Evolutionary conservation across 2,888 invertebrate species (phyloP), one percentile per base, ranked within the genome.

Genomic region (Crepidodera aurea): DNA sequence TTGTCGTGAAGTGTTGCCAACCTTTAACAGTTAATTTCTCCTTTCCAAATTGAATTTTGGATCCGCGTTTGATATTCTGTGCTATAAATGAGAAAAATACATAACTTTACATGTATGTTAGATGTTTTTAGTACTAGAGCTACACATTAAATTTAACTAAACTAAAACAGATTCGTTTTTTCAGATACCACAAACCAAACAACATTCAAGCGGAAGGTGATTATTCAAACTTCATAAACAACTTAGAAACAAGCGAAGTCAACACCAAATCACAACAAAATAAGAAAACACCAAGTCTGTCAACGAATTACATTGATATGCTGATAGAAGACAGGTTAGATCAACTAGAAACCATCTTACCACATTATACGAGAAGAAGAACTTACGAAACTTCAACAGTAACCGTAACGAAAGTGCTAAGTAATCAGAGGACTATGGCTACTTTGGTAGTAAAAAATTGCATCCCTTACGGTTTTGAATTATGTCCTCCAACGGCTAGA

Each of bases 371-470:
- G 2, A 71, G 81, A 64, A 68, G 75, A 65, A 73, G 79, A 51
- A 65, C 65, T 4, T 81, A 75, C 59, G 71, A 80, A 69, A 80
- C 81, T 8, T 75, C 77, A 3, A 80, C 80, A 10, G 73, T 81
- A 18, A 80, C 79, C 8, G 73, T 81, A n/a, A 81, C 81, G 1
- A 79, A 75, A 68, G 77, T 78, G 12, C 69, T 72, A 44, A 75
- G 70, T 42, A 75, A 76, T 54, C 71, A 73, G 29, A 74, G 75
- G 51, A 70, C 71, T 1, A 79, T 75, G 64, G 81, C 81, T 13
- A 81, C 81, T 2, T 70, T 81, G 44, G 56, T 78, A 25, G 80
- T 77, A 37, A 79, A 78, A 66, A 81, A 81, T 68, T 81, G 81
- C 63, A 70, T 81, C 39, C 81, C 81, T 1, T 71, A 73, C 42